phyloP scores from a whole-genome alignment of 1,140 invertebrate species.

The Drosophila sulfurigaster region DNA sequence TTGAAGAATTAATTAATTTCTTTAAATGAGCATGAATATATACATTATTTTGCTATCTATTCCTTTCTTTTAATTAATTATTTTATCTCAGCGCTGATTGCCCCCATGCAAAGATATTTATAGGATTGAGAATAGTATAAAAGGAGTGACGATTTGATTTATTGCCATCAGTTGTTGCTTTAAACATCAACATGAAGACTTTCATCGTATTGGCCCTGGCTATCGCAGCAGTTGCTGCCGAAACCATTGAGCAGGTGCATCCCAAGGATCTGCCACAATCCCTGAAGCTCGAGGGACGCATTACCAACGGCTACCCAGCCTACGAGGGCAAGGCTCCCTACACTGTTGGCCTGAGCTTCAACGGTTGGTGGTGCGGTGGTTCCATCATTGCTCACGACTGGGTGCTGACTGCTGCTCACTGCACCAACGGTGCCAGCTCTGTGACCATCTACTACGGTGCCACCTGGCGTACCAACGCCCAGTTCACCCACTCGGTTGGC shows the following conservation, averaged over 20 bases:
- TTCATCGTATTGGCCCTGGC: conserved; percentile 51
- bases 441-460: conserved; percentile 59
- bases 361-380: conserved; percentile 82
- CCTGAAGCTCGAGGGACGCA: conserved; percentile 63
- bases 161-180: conserved; percentile 9
- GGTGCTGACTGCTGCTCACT: conserved; percentile 25
- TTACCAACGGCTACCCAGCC: conserved; percentile 57
- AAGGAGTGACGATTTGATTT: neutral
- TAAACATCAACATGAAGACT: conserved; percentile 43
- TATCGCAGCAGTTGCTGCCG: conserved; percentile 45
- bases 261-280: conserved; percentile 33
- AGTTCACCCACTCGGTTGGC: conserved; percentile 54
- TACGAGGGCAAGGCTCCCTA: conserved; percentile 34
- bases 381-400: conserved; percentile 85
- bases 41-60: too few species aligned
- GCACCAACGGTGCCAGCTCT: conserved; percentile 56
- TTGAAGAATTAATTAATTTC: too few species aligned
- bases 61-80: conserved; percentile 23
- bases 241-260: conserved; percentile 28
- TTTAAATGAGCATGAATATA: too few species aligned
- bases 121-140: conserved; percentile 13
- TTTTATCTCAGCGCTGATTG: conserved; percentile 6
- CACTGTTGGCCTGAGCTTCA: conserved; percentile 57
- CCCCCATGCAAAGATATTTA: too few species aligned
- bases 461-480: conserved; percentile 52